Evolutionary conservation across 2,113 vertebrate genomes (phyloP).

Genomic region (Oryzias javanicus): DNA sequence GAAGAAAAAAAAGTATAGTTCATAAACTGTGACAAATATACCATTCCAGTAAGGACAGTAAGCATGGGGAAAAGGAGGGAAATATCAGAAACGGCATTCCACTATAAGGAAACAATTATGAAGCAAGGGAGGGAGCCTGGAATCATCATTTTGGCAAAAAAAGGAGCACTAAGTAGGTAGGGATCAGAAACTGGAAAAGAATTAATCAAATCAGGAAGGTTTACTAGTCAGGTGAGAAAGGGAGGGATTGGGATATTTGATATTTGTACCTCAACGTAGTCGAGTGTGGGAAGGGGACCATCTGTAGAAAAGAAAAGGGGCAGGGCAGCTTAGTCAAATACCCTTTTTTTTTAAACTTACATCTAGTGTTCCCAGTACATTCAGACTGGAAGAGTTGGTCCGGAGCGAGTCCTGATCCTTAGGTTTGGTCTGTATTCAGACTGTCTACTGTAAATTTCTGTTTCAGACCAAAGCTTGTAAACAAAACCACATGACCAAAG

Average conservation of each 20-base stretch:
- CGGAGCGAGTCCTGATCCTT: no score
- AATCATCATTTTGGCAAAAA: slow-evolving; percentile 58
- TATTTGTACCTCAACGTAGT: slow-evolving; percentile 81
- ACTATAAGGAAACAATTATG: slow-evolving; percentile 71
- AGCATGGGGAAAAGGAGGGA: slow-evolving; percentile 50
- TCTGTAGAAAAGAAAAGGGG: slow-evolving; percentile 82
- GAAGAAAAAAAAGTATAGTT: slow-evolving; percentile 58
- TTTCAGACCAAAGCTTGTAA: no score
- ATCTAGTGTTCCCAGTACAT: no score
- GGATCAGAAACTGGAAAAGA: slow-evolving; percentile 67
- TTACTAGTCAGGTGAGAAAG: slow-evolving; percentile 70
- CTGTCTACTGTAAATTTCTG: no score
- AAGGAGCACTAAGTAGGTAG: slow-evolving; percentile 58
- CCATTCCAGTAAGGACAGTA: slow-evolving; percentile 70
- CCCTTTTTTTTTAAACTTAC: slow-evolving; percentile 40
- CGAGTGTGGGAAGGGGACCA: slow-evolving; percentile 77
- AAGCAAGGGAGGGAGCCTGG: slow-evolving; percentile 66
- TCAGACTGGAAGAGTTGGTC: no score
- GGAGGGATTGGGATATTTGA: slow-evolving; percentile 70
- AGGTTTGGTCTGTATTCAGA: no score
- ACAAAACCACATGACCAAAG: no score
- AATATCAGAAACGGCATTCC: slow-evolving; percentile 71
- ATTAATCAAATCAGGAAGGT: slow-evolving; percentile 74
- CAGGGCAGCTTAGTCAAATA: slow-evolving; percentile 75
- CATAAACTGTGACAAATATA: slow-evolving; percentile 60